Conservation (phyloP, 2,113 vertebrate genomes). For the Sprattus sprattus region DNA sequence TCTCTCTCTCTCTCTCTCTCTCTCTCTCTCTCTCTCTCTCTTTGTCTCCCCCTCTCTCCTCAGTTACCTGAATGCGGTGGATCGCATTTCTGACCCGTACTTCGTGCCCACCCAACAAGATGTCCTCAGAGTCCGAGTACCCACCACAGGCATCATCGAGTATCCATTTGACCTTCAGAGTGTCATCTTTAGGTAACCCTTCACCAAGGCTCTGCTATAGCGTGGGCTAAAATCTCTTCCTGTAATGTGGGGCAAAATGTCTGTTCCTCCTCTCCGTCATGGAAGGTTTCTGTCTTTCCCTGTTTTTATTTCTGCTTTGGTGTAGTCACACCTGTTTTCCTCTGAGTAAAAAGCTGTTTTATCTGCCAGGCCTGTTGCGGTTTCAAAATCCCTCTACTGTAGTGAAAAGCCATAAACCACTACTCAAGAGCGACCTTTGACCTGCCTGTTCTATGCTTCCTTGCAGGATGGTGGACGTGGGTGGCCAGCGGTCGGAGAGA, state of each 20-base stretch:
- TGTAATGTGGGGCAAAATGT: not conserved
- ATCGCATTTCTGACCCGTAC: slow-evolving; percentile 64
- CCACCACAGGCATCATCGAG: slow-evolving; percentile 81
- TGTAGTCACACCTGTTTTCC: not conserved
- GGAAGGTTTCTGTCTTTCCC: not conserved
- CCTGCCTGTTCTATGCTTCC: not conserved
- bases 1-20: not conserved
- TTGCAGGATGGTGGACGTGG: slow-evolving; percentile 85
- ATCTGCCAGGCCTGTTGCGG: not conserved
- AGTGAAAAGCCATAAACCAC: not conserved
- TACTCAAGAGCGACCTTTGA: not conserved
- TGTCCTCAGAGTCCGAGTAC: slow-evolving; percentile 77
- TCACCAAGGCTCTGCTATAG: not conserved
- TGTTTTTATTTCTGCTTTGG: not conserved
- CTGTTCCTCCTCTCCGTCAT: not conserved
- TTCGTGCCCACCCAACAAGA: slow-evolving; percentile 83
- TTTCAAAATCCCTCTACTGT: not conserved
- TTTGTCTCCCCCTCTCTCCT: slow-evolving; percentile 13
- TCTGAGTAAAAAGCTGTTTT: not conserved
- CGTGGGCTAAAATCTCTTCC: not conserved
- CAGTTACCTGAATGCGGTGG: slow-evolving; percentile 80
- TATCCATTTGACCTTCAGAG: slow-evolving; percentile 84
- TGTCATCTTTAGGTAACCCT: slow-evolving; percentile 80
- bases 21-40: not conserved
- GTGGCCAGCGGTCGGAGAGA: slow-evolving; percentile 85